Base-by-base conservation (phyloP, 2,797 vertebrate species). In the Leuciscus waleckii region DNA sequence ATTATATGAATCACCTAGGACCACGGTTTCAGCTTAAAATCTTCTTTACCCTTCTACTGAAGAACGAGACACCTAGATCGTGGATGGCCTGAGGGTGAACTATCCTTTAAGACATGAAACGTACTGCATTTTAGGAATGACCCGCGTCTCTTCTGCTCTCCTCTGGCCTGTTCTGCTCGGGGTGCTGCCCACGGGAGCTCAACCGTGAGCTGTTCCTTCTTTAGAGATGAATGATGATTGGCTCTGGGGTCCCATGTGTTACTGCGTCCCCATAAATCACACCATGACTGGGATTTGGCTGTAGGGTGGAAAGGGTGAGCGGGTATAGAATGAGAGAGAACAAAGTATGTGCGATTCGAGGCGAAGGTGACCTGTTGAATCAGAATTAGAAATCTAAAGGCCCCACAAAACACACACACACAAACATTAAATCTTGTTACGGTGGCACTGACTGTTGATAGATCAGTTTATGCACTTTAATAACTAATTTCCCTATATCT, bases 141-240 rank as follows among this genome's bases (percentile, higher is more conserved):
- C 63, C 46, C 41, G 29, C 39, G 1, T 85, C 51, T 80, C 39
- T 69, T 76, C 39, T 54, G 29, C 51, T 85, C 67, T 69, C 19
- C 71, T 67, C 67, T 61, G 75, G 39, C 69, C 58, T 43, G 61
- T 82, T 75, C n/a, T 46, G 67, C 67, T 85, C 51, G 14, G 46
- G 54, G 63, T 63, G 75, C 67, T 79, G 67, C 83, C 76, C 83
- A 73, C 73, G 76, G 76, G 83, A 85, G 83, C 83, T 79, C 76
- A 85, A 71, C 39, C 73, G 46, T 73, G 83, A 87, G 85, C 79
- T 61, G 74, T 74, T 85, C 75, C 81, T 69, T 23, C 11, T 65
- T 80, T 63, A 61, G 11, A 82, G 79, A 87, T 89, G 83, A 89
- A 83, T 85, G 56, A 87, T 87, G 86, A 78, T 79, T 82, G 76